Conservation (phyloP, 2,113 vertebrate species). For the Aspiorhynchus laticeps region DNA sequence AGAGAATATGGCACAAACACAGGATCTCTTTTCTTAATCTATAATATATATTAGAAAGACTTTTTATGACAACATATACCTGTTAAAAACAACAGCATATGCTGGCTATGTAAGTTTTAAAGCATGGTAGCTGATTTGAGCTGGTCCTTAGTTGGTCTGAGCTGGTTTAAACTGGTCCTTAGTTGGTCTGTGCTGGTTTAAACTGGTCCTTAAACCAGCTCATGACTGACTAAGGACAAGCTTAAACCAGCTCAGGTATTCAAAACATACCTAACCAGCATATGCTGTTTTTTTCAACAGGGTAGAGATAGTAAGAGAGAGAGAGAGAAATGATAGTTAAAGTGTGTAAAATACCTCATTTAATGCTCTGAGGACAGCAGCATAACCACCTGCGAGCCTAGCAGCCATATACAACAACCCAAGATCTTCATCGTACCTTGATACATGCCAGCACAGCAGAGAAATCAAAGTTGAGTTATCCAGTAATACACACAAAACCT, state of each 20-base stretch:
- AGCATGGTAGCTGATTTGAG: too few species aligned
- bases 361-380: slow-evolving; percentile 81
- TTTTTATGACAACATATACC: neutral
- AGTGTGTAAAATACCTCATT: slow-evolving; percentile 77
- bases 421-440: slow-evolving; percentile 79
- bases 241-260: too few species aligned
- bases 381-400: slow-evolving; percentile 83
- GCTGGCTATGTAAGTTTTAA: too few species aligned
- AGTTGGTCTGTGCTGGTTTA: too few species aligned
- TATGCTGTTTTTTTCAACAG: too few species aligned
- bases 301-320: too few species aligned
- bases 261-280: too few species aligned
- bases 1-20: slow-evolving; percentile 81
- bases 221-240: too few species aligned
- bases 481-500: neutral
- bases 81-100: neutral
- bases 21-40: slow-evolving; percentile 81
- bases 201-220: too few species aligned
- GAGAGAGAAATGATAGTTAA: neutral
- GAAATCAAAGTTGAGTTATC: neutral
- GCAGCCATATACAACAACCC: slow-evolving; percentile 83
- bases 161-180: too few species aligned
- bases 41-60: slow-evolving; percentile 20
- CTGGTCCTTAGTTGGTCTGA: too few species aligned
- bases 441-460: neutral